Percentiles rank a stretch among this genome's conserved stretches.
phyloP scores from a whole-genome alignment of 2,797 vertebrate species.

The Lerista edwardsae region DNA sequence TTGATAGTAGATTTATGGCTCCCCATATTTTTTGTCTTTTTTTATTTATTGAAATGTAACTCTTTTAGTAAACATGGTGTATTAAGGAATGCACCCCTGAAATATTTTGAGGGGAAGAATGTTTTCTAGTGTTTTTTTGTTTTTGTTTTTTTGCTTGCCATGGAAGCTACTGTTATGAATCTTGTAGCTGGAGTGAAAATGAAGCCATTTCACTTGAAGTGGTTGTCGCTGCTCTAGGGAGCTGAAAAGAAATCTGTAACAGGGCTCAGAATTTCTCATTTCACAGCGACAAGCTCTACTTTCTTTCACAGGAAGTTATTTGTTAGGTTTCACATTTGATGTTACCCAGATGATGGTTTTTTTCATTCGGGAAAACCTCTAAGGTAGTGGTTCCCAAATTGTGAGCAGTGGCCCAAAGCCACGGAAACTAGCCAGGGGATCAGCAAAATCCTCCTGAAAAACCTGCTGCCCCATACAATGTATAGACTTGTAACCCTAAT shows the following conservation, averaged over 20 bases:
- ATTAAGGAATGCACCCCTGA: not conserved
- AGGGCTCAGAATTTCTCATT: conserved; percentile 55
- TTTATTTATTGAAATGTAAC: not conserved
- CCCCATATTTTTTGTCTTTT: not conserved
- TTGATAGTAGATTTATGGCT: not conserved
- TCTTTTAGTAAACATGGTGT: not conserved
- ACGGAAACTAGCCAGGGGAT: too few relatives aligned
- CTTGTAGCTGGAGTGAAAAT: conserved; percentile 21
- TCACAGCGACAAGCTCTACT: conserved; percentile 41
- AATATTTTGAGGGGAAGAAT: not conserved
- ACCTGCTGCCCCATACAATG: too few relatives aligned
- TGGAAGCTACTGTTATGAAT: conserved; percentile 10
- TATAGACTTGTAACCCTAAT: too few relatives aligned
- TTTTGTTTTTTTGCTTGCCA: conserved; percentile 19
- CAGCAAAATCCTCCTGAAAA: too few relatives aligned
- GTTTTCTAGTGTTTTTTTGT: not conserved
- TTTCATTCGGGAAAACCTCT: not conserved
- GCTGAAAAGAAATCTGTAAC: conserved; percentile 24
- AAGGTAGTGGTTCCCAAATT: not conserved
- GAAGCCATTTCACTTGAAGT: conserved; percentile 39
- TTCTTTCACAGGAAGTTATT: conserved; percentile 37
- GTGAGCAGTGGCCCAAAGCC: too few relatives aligned
- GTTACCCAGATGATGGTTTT: not conserved
- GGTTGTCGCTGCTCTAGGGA: conserved; percentile 34
- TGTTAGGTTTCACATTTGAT: conserved; percentile 37